Evolutionary conservation across 2,888 invertebrate genomes (phyloP), one percentile per base, ranked within the genome.

Genomic region (Plutella xylostella): DNA sequence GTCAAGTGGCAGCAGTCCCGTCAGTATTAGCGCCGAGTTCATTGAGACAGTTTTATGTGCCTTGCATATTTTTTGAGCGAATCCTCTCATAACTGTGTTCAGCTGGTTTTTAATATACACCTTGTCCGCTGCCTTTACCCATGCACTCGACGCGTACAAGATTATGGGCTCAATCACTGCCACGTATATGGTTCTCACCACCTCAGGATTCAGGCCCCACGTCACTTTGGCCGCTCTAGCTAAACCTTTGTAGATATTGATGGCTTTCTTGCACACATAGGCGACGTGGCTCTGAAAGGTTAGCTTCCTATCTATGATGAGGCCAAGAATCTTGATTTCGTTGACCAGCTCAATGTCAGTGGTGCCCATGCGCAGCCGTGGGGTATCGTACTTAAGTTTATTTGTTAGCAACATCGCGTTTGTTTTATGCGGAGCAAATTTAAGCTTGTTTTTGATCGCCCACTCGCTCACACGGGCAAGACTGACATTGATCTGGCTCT

Each of bases 311-410:
- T n/a, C n/a, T n/a, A n/a, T n/a, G n/a, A n/a, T n/a, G n/a, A n/a
- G n/a, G n/a, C 50, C 50, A 3, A 53, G 35, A 0, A 53, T 20
- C 18, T 49, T 52, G 1, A 52, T 48, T 9, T 50, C 46, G 0
- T 14, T 9, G 7, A 22, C 17, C 21, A 38, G 12, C 1, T 28
- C 14, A 18, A 38, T 33, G 11, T 28, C 3, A 4, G 15, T 30
- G 7, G 28, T 28, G 1, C 25, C 18, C 28, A 14, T 28, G 3
- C 14, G 15, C 12, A 28, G 17, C 7, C 6, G 9, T 11, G 45
- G 45, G 9, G 14, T 15, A 22, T 33, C 41, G 19, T 15, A 45
- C 25, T 45, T 45, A 7, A 45, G 25, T 25, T 25, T 45, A 18
- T 22, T 31, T 14, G 45, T 45, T 9, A 45, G 0, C 2, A 45